Evolutionary conservation across 2,888 invertebrate genomes (phyloP).

Genomic region (Leucozona laternaria): DNA sequence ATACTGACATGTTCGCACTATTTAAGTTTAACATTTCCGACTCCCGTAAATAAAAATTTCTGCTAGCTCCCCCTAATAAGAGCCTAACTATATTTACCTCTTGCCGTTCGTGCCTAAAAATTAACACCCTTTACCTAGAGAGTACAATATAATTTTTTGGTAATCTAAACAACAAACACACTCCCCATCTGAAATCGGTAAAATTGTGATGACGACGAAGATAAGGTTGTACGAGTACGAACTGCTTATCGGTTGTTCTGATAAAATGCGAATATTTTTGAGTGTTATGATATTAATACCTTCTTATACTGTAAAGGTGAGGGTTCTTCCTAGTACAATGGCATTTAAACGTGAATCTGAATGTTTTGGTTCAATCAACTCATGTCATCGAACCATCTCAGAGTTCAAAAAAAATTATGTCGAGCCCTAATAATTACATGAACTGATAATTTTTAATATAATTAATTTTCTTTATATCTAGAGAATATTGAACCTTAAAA

Average conservation of each 20-base stretch:
- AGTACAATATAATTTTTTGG: conserved; percentile 41
- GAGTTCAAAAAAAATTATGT: conserved; percentile 26
- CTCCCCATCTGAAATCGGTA: conserved; percentile 14
- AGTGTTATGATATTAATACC: conserved; percentile 25
- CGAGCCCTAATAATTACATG: neutral
- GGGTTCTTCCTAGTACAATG: conserved; percentile 59
- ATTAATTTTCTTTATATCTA: too few relatives aligned
- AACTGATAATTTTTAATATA: too few relatives aligned
- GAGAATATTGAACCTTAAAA: neutral
- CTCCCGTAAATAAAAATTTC: too few relatives aligned
- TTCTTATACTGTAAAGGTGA: conserved; percentile 33
- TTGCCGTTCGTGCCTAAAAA: neutral
- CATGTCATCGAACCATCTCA: neutral
- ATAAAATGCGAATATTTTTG: conserved; percentile 51
- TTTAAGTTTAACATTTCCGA: too few relatives aligned
- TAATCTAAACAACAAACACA: conserved; percentile 53
- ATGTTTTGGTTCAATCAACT: conserved; percentile 34
- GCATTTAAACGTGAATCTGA: too few relatives aligned
- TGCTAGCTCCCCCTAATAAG: too few relatives aligned
- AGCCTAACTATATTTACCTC: too few relatives aligned
- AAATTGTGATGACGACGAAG: conserved; percentile 32
- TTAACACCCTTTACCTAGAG: conserved; percentile 2
- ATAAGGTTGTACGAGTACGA: conserved; percentile 50
- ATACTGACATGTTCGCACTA: too few relatives aligned
- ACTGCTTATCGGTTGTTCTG: conserved; percentile 68